Base-by-base conservation (phyloP, 2,888 invertebrate species). In the Acronicta alni region DNA sequence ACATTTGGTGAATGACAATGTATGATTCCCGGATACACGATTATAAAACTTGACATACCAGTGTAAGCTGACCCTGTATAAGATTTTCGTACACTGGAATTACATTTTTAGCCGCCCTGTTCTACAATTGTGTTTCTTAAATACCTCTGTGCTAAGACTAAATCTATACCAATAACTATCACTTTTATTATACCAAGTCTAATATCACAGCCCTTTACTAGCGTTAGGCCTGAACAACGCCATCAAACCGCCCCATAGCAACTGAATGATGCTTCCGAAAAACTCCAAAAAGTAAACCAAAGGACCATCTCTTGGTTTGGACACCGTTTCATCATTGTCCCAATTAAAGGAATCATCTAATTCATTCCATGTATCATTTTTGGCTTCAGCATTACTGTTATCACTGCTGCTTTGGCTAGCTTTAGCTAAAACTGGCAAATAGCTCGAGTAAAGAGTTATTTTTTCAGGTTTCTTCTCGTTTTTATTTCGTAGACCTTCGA, bases 391-490 rank as follows among this genome's bases (percentile, higher is more conserved):
- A 15, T 57, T 8, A 38, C 0, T 39, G 12, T 15, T 17, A 8
- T 2, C n/a, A 10, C 1, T 14, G 0, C 38, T 20, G 14, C 20
- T 18, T n/a, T 15, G 12, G 35, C 32, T 20, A 0, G 9, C 9
- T n/a, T 42, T 41, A 17, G 62, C 57, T 47, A 70, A 63, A 0
- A 67, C 47, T 1, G 90, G 89, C 44, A 90, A 69, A 53, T 91
- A 90, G 32, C 80, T 89, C 0, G 89, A 87, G 45, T 83, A 91
- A 0, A 92, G 61, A 0, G 83, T 86, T 4, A 93, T 73, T 59
- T 93, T 94, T 57, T 94, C 94, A 0, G 94, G 94, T 79, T 92
- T 93, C 37, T 82, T 88, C 0, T 85, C 86, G 0, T 51, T 46
- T 66, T 86, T 90, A 18, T 76, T 84, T 0, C 4, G 35, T 0